Evolutionary conservation across 2,888 invertebrate species (phyloP).

Genomic region (Nebria brevicollis): DNA sequence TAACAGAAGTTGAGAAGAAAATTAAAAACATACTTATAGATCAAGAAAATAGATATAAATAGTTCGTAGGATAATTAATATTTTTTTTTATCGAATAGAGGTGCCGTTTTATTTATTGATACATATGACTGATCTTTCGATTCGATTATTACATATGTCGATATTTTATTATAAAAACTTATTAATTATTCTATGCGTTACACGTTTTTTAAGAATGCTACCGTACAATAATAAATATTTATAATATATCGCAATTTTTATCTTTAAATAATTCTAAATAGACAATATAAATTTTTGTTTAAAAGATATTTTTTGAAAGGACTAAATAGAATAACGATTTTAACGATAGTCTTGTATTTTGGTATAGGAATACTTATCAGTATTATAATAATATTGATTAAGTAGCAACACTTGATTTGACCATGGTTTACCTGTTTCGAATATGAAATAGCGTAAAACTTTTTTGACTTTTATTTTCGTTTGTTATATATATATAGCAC

Average conservation of each 20-base stretch:
- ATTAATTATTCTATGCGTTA: no score
- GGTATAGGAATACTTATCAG: slow-evolving; percentile 12
- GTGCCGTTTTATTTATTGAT: not conserved
- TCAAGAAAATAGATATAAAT: slow-evolving; percentile 48
- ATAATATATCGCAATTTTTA: not conserved
- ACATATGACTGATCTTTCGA: not conserved
- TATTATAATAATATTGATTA: slow-evolving; percentile 28
- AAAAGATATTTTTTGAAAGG: no score
- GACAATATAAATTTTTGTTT: no score
- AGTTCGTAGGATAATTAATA: slow-evolving; percentile 12
- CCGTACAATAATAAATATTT: no score
- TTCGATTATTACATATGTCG: not conserved
- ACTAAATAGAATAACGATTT: not conserved
- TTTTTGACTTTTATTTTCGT: not conserved
- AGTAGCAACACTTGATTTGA: slow-evolving; percentile 13
- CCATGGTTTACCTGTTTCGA: slow-evolving; percentile 7
- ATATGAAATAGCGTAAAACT: slow-evolving; percentile 14
- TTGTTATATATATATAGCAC: not conserved
- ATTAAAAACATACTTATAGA: slow-evolving; percentile 51
- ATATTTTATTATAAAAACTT: no score
- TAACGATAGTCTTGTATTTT: not conserved
- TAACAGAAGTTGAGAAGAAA: slow-evolving; percentile 51
- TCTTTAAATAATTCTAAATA: no score
- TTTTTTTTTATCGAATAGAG: not conserved
- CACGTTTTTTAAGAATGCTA: no score